Conservation (phyloP, 2,113 vertebrate genomes). For the Pseudorectes ferrugineus region DNA sequence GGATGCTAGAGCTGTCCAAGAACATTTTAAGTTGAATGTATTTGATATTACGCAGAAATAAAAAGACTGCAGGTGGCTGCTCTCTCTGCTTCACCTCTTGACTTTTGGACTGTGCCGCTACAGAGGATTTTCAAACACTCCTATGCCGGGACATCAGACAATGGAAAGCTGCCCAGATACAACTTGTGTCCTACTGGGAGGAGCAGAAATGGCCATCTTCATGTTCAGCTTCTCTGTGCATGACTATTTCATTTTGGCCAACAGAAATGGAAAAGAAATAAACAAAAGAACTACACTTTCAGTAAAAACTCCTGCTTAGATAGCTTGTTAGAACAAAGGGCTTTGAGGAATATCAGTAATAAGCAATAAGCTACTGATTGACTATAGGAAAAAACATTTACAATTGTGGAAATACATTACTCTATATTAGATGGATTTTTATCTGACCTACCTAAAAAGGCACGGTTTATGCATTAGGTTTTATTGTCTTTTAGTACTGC, state of each 20-base stretch:
- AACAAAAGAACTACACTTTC: background rate
- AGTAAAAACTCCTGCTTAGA: background rate
- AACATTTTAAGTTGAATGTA: constrained; percentile 19
- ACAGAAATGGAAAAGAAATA: constrained; percentile 4
- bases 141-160: constrained; percentile 12
- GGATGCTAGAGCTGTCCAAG: constrained; percentile 52
- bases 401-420: background rate
- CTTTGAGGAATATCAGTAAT: background rate
- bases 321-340: background rate
- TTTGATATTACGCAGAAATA: constrained; percentile 66
- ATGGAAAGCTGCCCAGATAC: constrained; percentile 57
- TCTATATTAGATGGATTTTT: background rate
- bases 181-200: constrained; percentile 37
- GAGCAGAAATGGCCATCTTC: constrained; percentile 19
- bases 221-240: background rate
- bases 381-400: background rate
- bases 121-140: constrained; percentile 51
- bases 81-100: constrained; percentile 54
- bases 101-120: constrained; percentile 38
- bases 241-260: background rate
- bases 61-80: constrained; percentile 65
- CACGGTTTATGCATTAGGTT: background rate
- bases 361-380: background rate
- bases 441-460: background rate
- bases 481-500: background rate